A percentile compares a stretch with the other conserved stretches of the same genome.
phyloP scores from a whole-genome alignment of 2,888 invertebrate species.

The Venusia cambrica region DNA sequence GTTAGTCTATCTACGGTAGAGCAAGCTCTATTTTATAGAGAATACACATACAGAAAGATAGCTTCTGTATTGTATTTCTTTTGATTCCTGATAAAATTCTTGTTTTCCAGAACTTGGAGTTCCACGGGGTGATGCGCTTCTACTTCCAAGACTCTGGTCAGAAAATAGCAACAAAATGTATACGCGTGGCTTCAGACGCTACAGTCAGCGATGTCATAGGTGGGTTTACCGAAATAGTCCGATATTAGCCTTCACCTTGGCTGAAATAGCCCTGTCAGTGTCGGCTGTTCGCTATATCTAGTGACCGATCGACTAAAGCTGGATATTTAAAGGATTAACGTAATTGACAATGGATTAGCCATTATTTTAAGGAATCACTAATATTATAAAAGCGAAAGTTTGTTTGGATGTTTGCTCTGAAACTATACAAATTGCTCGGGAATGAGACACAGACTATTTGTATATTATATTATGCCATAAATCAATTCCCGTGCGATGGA shows the following conservation, averaged over 20 bases:
- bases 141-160: conserved; percentile 99
- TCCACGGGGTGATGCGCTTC: conserved; percentile 99
- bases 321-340: conserved; percentile 1
- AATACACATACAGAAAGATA: too few species aligned
- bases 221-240: conserved; percentile 37
- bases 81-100: background rate
- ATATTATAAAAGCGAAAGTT: too few species aligned
- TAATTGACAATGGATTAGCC: background rate
- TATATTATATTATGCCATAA: too few species aligned
- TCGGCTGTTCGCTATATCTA: conserved; percentile 4
- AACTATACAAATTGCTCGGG: too few species aligned
- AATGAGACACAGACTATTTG: too few species aligned
- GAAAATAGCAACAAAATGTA: conserved; percentile 99
- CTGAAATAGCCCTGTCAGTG: conserved; percentile 8
- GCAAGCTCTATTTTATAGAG: too few species aligned
- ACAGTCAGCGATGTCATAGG: conserved; percentile 97
- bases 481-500: too few species aligned
- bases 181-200: conserved; percentile 97
- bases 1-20: too few species aligned
- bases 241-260: too few species aligned
- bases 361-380: too few species aligned
- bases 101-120: conserved; percentile 93
- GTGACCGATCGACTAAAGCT: background rate
- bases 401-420: too few species aligned
- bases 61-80: too few species aligned